Percentiles rank a stretch among this genome's conserved stretches.
Evolutionary conservation across 2,797 vertebrate genomes (phyloP).

Genomic region (Lithobates pipiens): DNA sequence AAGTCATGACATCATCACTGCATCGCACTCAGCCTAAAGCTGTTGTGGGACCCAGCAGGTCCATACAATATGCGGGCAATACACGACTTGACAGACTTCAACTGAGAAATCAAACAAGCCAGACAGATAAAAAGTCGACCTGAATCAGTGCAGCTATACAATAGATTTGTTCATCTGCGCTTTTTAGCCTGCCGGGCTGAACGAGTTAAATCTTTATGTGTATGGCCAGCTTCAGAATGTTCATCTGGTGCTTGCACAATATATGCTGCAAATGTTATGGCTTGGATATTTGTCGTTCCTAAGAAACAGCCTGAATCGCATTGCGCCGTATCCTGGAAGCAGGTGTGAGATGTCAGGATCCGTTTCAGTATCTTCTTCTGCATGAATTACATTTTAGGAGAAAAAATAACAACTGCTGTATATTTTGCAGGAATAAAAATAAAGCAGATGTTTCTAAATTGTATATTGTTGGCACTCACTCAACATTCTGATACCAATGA

Average conservation of each 20-base stretch:
- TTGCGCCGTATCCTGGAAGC: not conserved
- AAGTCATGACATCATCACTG: no score
- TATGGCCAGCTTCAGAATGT: not conserved
- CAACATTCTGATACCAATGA: not conserved
- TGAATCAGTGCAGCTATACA: no score
- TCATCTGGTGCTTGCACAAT: not conserved
- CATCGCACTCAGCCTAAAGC: no score
- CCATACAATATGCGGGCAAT: no score
- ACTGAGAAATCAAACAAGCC: no score
- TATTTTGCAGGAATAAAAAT: conserved; percentile 2
- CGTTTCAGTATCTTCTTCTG: not conserved
- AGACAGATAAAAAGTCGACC: no score
- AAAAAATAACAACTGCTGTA: not conserved
- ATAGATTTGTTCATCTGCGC: no score
- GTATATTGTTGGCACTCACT: not conserved
- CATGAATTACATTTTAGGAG: not conserved
- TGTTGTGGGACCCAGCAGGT: no score
- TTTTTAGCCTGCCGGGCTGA: no score
- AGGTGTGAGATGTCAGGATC: conserved; percentile 7
- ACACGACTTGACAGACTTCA: no score
- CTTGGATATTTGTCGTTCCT: not conserved
- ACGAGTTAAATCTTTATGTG: no score
- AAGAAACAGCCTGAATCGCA: not conserved
- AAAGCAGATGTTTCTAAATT: conserved; percentile 5
- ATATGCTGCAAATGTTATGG: not conserved